Evolutionary conservation across 2,888 invertebrate genomes (phyloP), one percentile per base, ranked within the genome.

Genomic region (Portevinia maculata): DNA sequence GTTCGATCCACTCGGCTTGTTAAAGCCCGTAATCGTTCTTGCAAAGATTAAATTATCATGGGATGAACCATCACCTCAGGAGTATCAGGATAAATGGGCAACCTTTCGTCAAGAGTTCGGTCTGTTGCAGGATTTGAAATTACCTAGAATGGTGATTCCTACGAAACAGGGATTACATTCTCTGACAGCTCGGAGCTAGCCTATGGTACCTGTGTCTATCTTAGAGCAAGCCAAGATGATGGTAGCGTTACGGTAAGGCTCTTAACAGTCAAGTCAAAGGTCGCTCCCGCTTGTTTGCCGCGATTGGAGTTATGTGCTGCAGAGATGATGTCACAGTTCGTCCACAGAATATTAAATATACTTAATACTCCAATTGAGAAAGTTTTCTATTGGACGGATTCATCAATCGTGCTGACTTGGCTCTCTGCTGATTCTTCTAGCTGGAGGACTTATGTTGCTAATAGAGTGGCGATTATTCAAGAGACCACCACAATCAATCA

Each of bases 151-250:
- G 21, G 3, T 24, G 3, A n/a, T 24, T 11, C 21, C 24, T 39
- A 57, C 8, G 55, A n/a, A n/a, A n/a, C n/a, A n/a, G n/a, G n/a
- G n/a, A n/a, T n/a, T 57, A 60, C 69, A 69, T 69, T 76, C 9
- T 69, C 69, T 1, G 69, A 70, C 30, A 69, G 69, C 55, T 69
- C 69, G 0, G 71, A 71, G 50, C 24, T 55, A 37, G 71, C 65
- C n/a, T 71, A 52, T 34, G 78, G 78, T 4, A 60, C 65, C 7
- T 71, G 65, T 8, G 5, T 79, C 5, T 78, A 71, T 32, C 19
- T 78, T n/a, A 41, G 41, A 24, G 46, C 50, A 5, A 21, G 60
- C 13, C 46, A 44, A n/a, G 34, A 46, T 9, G 50, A 60, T 24
- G 34, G 55, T 3, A 19, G 30, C 8, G 30, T 64, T 8, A 44